phyloP scores from a whole-genome alignment of 1,140 invertebrate species.

The Heliconius congener region DNA sequence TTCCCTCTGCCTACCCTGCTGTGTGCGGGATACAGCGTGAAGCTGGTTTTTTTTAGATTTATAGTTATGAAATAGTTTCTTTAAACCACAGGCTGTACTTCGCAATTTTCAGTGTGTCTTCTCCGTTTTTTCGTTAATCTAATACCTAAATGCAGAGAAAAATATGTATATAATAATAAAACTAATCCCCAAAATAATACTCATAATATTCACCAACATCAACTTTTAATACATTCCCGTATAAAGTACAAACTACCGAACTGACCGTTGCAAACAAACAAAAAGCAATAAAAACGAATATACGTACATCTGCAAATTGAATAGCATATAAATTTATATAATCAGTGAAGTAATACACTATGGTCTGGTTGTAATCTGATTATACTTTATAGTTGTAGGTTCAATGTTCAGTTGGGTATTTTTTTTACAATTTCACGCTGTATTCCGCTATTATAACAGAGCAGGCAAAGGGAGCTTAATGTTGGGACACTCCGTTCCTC shows the following conservation, averaged over 20 bases:
- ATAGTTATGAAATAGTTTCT: too few species aligned
- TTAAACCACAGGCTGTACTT: too few species aligned
- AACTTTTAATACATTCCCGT: neutral
- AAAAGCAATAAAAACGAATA: constrained; percentile 4
- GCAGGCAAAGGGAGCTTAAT: neutral
- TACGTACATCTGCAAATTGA: neutral
- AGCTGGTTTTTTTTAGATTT: too few species aligned
- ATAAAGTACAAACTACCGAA: constrained; percentile 1
- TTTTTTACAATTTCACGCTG: too few species aligned
- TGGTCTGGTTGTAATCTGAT: neutral
- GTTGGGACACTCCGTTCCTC: neutral
- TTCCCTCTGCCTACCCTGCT: too few species aligned
- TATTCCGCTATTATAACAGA: neutral
- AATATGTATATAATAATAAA: neutral
- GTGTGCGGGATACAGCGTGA: too few species aligned
- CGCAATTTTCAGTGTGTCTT: too few species aligned
- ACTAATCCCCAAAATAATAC: neutral
- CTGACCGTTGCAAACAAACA: constrained; percentile 5
- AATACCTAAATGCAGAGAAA: neutral
- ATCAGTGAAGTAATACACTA: neutral
- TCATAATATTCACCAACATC: neutral
- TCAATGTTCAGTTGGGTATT: neutral
- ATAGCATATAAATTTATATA: constrained; percentile 1
- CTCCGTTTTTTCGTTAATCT: too few species aligned
- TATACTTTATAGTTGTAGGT: neutral